Base-by-base conservation (phyloP, 2,888 invertebrate species). In the Eudasyphora cyanicolor region DNA sequence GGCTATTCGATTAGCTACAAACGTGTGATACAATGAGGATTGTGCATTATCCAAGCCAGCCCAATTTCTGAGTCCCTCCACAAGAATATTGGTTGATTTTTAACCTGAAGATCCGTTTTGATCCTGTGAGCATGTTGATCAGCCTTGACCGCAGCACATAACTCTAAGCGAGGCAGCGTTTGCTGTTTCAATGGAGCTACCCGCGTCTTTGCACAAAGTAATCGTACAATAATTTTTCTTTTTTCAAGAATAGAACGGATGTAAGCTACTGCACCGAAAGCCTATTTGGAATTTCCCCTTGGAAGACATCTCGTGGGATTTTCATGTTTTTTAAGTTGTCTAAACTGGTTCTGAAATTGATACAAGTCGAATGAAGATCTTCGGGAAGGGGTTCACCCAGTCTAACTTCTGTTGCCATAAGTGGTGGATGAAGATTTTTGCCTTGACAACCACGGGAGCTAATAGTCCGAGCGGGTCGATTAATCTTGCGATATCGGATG, bases 161-260 rank as follows among this genome's bases (percentile, higher is more conserved):
- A 24, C 29, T 81, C 64, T 42, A 76, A 51, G 32, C 67, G 76
- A 2, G 81, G 74, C n/a, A 79, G 38, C 0, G 67, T 27, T 4
- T 60, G 29, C 1, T 45, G 21, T 17, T 70, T 70, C 14, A 70
- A 62, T 2, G 64, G 73, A 24, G 73, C 32, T 8, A 73, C 73
- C 8, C 79, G 51, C 24, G 79, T 73, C 29, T 73, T 79, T n/a
- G n/a, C n/a, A n/a, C n/a, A n/a, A n/a, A n/a, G n/a, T n/a, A n/a
- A n/a, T n/a, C n/a, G n/a, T n/a, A 17, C 8, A 32, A 32, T 32
- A 32, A 32, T 8, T 32, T 8, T 32, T 32, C 8, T 32, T 4
- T 8, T 32, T 32, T 4, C 8, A 6, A 32, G 5, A 32, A 32
- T 32, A 6, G 32, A 4, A 32, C n/a, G n/a, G n/a, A n/a, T n/a